Evolutionary conservation across 2,888 invertebrate genomes (phyloP).

Genomic region (Biston stratarius): DNA sequence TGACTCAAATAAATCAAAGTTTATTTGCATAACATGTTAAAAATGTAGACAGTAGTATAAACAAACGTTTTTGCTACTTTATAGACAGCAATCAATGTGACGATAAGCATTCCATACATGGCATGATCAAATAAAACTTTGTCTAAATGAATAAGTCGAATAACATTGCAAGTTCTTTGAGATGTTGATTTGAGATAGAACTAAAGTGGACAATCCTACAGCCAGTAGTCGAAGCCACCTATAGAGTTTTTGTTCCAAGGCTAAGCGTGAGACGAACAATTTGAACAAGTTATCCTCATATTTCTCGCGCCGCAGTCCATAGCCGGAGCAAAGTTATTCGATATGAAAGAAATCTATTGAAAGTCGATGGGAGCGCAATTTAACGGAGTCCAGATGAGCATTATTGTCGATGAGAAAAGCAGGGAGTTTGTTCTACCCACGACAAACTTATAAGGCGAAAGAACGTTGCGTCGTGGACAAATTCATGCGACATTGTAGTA

Average conservation of each 20-base stretch:
- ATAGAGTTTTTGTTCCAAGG: conserved; percentile 29
- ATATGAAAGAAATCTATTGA: conserved; percentile 45
- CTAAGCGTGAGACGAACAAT: conserved; percentile 35
- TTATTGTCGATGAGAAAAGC: conserved; percentile 74
- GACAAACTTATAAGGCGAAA: conserved; percentile 30
- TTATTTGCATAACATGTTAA: conserved; percentile 34
- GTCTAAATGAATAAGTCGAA: conserved; percentile 7
- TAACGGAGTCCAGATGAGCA: conserved; percentile 53
- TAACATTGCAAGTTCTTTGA: not conserved
- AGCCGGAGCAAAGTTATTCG: conserved; percentile 39
- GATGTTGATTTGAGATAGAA: conserved; percentile 16
- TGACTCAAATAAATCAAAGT: conserved; percentile 40
- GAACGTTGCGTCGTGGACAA: conserved; percentile 25
- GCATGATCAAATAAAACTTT: not conserved
- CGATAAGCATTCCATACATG: conserved; percentile 13
- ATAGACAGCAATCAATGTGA: conserved; percentile 32
- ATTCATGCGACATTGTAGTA: not conserved
- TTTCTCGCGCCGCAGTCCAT: conserved; percentile 34
- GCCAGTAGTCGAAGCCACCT: conserved; percentile 15
- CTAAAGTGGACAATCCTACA: conserved; percentile 7
- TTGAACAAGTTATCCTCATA: conserved; percentile 37
- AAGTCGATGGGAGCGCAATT: conserved; percentile 62
- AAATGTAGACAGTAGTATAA: conserved; percentile 35
- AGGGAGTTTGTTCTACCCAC: conserved; percentile 51
- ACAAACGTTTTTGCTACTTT: conserved; percentile 35